Conservation (phyloP, 2,888 invertebrate genomes). For the Philereme vetulata region DNA sequence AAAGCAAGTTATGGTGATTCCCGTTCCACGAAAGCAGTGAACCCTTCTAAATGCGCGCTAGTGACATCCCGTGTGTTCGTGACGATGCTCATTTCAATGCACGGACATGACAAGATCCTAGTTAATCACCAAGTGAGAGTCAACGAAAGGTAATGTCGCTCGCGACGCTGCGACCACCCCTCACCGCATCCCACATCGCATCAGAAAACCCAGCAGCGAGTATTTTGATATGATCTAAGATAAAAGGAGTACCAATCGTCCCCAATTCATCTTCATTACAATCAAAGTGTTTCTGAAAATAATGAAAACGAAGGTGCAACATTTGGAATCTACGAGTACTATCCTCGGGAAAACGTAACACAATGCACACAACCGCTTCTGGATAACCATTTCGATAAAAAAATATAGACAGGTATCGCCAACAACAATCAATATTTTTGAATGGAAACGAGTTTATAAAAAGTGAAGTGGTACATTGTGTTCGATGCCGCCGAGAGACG, state of each 20-base stretch:
- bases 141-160: constrained; percentile 65
- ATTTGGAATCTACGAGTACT: constrained; percentile 13
- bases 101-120: constrained; percentile 60
- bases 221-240: constrained; percentile 29
- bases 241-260: constrained; percentile 28
- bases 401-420: constrained; percentile 5
- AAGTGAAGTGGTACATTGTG: constrained; percentile 15
- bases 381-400: neutral
- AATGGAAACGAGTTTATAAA: constrained; percentile 11
- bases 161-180: constrained; percentile 55
- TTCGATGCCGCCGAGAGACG: constrained; percentile 24
- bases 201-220: constrained; percentile 33
- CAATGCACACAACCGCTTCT: constrained; percentile 18
- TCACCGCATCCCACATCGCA: constrained; percentile 25
- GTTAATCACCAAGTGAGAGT: constrained; percentile 77
- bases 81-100: constrained; percentile 65
- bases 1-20: constrained; percentile 57
- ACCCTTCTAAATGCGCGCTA: constrained; percentile 73
- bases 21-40: constrained; percentile 80
- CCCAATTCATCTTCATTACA: constrained; percentile 26
- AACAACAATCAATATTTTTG: constrained; percentile 2
- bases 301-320: constrained; percentile 25
- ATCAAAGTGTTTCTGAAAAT: constrained; percentile 13
- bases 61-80: constrained; percentile 69
- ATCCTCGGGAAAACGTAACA: constrained; percentile 18